phyloP scores from a whole-genome alignment of 2,113 vertebrate species.

The Plectropomus leopardus region DNA sequence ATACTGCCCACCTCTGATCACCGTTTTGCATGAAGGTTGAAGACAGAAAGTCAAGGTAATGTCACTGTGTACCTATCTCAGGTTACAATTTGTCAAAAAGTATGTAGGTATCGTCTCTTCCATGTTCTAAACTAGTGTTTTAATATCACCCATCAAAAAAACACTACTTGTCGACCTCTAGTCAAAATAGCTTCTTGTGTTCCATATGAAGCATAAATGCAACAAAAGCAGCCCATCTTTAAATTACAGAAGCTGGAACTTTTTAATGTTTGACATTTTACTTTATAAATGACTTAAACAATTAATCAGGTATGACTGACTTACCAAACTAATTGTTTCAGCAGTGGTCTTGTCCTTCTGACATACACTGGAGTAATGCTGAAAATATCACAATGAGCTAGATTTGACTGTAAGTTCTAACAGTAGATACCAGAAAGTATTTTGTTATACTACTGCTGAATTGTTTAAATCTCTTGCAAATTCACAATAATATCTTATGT shows the following conservation, averaged over 20 bases:
- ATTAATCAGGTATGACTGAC: not conserved
- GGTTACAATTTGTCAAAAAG: no score
- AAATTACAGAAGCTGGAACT: not conserved
- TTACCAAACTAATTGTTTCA: not conserved
- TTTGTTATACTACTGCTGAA: not conserved
- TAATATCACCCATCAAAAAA: no score
- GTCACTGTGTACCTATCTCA: no score
- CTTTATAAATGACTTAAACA: not conserved
- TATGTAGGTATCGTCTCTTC: no score
- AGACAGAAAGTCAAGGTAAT: no score
- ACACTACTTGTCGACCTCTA: no score
- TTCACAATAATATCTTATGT: not conserved
- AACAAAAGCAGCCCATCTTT: no score
- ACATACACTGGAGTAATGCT: not conserved
- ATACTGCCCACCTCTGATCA: no score
- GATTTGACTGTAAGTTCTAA: not conserved
- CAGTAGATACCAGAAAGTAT: not conserved
- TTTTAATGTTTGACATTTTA: not conserved
- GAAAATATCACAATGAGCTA: not conserved
- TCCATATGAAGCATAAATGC: not conserved
- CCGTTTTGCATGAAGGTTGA: no score
- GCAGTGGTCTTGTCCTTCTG: not conserved
- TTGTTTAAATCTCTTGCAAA: not conserved
- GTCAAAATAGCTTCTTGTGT: not conserved
- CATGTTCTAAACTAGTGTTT: no score